These are phyloP conservation scores for Lucilia cuprina DNA, from an alignment of 1,140 invertebrate genomes.

Conservation along the genomic window DNA sequence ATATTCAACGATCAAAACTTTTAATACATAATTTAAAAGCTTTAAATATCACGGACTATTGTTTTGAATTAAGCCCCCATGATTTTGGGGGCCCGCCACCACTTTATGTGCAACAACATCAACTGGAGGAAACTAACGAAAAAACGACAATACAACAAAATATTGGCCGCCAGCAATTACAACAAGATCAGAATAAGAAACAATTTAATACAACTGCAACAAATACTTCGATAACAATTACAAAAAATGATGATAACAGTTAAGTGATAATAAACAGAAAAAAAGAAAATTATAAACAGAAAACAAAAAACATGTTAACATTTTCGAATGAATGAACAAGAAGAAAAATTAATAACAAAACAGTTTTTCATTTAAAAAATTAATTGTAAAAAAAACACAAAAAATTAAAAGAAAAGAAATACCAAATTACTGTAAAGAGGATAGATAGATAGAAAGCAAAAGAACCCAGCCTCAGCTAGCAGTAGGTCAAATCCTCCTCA, in stretches of 20 bases:
- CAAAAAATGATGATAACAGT: conserved; percentile 34
- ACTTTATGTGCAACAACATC: conserved; percentile 21
- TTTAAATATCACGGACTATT: conserved; percentile 37
- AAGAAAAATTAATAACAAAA: not conserved
- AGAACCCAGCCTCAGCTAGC: not conserved
- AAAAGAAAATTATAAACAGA: not conserved
- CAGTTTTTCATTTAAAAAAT: conserved; percentile 25
- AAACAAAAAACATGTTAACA: conserved; percentile 20
- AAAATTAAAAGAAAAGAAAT: not conserved
- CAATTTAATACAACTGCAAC: not conserved
- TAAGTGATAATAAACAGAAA: conserved; percentile 34
- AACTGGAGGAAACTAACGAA: conserved; percentile 15
- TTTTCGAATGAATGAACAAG: not conserved
- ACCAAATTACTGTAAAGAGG: not conserved
- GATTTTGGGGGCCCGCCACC: conserved; percentile 57
- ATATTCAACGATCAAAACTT: conserved; percentile 41
- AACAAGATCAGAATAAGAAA: not conserved
- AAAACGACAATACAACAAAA: not conserved
- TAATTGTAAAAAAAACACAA: not conserved
- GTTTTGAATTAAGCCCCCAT: conserved; percentile 60
- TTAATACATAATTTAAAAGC: conserved; percentile 22
- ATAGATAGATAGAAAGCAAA: not conserved
- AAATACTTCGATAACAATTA: not conserved
- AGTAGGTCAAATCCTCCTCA: not conserved
- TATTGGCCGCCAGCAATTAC: conserved; percentile 43